Conservation (phyloP, 2,888 invertebrate genomes). For the Stomorhina lunata region DNA sequence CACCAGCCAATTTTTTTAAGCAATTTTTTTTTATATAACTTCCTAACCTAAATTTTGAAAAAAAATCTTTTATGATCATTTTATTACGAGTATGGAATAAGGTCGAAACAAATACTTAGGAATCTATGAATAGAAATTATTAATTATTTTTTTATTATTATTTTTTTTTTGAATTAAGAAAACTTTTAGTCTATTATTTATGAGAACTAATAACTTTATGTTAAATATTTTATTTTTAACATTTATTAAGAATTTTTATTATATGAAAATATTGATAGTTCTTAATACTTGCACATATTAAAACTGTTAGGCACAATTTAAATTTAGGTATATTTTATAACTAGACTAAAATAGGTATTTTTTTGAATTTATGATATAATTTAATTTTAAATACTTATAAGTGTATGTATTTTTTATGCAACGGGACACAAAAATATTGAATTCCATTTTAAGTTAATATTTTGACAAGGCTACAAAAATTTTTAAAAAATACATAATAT, state of each 20-base stretch:
- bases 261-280: too few species aligned
- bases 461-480: slow-evolving; percentile 3
- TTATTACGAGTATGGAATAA: too few species aligned
- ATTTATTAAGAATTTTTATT: slow-evolving; percentile 16
- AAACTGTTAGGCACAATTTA: slow-evolving; percentile 65
- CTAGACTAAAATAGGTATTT: slow-evolving; percentile 14
- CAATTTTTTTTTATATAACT: too few species aligned
- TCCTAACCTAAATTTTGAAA: too few species aligned
- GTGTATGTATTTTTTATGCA: slow-evolving; percentile 29
- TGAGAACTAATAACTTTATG: not conserved
- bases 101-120: too few species aligned
- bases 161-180: too few species aligned
- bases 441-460: slow-evolving; percentile 23
- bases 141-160: too few species aligned
- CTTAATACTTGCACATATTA: slow-evolving; percentile 61
- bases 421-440: slow-evolving; percentile 43
- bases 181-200: not conserved
- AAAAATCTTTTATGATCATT: too few species aligned
- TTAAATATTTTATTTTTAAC: not conserved
- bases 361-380: slow-evolving; percentile 4
- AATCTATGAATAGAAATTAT: too few species aligned
- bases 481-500: slow-evolving; percentile 2
- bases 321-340: slow-evolving; percentile 46
- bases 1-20: too few species aligned
- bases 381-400: slow-evolving; percentile 21